These are phyloP conservation scores for western clawed frog (Xenopus tropicalis) DNA, from an alignment of 2,113 vertebrate species.

Conservation along the genomic window UCB_Xtro_10.0 CM004445.2:24324501-24325000, in stretches of 20 bases:
- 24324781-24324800: no score
- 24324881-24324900: slow-evolving; percentile 4
- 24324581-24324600: slow-evolving; percentile 9
- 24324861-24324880: neutral
- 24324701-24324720: slow-evolving; percentile 2
- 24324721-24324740: neutral
- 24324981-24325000: neutral
- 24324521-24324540: neutral
- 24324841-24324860: neutral
- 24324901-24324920: neutral
- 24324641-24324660: slow-evolving; percentile 9
- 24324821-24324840: neutral
- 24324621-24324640: slow-evolving; percentile 14
- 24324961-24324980: neutral
- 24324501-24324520: slow-evolving; percentile 4
- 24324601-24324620: slow-evolving; percentile 17
- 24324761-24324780: neutral
- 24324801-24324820: no score
- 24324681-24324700: neutral
- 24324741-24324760: neutral
- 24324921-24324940: neutral
- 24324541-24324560: neutral
- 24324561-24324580: slow-evolving; percentile 18
- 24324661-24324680: neutral
- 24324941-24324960: neutral